These are phyloP conservation scores for Pachyramphus minor DNA, from an alignment of 2,113 vertebrate genomes.

Conservation along the genomic window DNA sequence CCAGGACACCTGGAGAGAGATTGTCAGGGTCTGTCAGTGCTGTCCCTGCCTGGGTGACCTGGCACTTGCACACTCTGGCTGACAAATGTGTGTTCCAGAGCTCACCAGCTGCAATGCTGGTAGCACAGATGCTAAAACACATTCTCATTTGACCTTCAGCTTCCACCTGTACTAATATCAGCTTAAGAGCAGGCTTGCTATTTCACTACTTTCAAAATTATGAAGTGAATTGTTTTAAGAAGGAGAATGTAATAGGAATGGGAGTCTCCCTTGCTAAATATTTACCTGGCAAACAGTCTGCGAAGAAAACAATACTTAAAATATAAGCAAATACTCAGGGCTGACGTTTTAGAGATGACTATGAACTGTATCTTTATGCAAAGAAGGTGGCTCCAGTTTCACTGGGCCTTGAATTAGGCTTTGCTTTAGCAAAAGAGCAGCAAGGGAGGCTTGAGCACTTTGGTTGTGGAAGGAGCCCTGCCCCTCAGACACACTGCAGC, in stretches of 20 bases:
- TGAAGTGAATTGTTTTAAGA: background rate
- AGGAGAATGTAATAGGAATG: background rate
- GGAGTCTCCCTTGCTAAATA: conserved; percentile 26
- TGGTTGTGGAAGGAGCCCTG: background rate
- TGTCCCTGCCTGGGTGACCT: background rate
- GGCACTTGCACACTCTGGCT: background rate
- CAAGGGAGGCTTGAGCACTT: background rate
- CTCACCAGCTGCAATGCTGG: background rate
- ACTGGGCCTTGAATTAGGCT: background rate
- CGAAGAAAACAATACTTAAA: background rate
- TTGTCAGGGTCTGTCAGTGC: background rate
- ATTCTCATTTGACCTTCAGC: background rate
- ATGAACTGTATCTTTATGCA: background rate
- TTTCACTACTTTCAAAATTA: background rate
- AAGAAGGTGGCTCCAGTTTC: background rate
- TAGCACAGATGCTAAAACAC: background rate
- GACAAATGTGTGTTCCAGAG: background rate
- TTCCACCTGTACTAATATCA: background rate
- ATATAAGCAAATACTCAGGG: background rate
- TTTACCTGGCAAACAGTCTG: background rate
- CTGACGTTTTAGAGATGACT: background rate
- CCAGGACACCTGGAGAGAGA: conserved; percentile 79
- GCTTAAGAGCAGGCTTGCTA: background rate
- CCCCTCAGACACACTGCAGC: background rate
- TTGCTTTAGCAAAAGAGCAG: conserved; percentile 1